These are phyloP conservation scores for Lithosia quadra DNA, from an alignment of 2,888 invertebrate species.

Conservation along the genomic window DNA sequence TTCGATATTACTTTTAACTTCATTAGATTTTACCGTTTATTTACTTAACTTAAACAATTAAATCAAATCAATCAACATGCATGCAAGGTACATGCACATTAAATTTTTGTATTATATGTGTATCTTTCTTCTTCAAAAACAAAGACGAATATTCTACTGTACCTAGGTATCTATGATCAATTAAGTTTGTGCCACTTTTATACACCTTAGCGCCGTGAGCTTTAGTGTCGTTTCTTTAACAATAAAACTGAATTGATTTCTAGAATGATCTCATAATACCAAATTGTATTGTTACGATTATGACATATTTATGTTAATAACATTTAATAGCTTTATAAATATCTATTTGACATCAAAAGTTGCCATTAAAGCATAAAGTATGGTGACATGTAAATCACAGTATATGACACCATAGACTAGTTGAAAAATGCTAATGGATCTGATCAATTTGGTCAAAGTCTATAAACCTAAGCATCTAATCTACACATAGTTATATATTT, in stretches of 20 bases:
- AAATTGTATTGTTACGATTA: conserved; percentile 31
- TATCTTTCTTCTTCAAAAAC: background rate
- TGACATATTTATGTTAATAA: conserved; percentile 24
- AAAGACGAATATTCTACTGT: no score
- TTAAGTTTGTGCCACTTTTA: no score
- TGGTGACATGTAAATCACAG: conserved; percentile 34
- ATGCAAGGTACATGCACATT: no score
- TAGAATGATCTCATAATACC: conserved; percentile 5
- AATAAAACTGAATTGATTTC: conserved; percentile 8
- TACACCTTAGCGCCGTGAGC: no score
- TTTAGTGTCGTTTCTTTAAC: background rate
- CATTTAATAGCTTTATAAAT: conserved; percentile 25
- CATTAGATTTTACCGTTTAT: background rate
- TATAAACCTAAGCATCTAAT: background rate
- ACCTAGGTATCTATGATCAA: no score
- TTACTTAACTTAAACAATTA: background rate
- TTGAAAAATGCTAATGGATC: conserved; percentile 12
- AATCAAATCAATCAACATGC: background rate
- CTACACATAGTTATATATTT: background rate
- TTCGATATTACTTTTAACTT: conserved; percentile 10
- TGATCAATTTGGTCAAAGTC: conserved; percentile 21
- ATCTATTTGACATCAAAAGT: conserved; percentile 31
- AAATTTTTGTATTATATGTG: no score
- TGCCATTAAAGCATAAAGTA: conserved; percentile 20
- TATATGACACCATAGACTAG: conserved; percentile 19